Percentiles rank a stretch among this genome's conserved stretches.
These are phyloP conservation scores for Lepidurus apus DNA, from an alignment of 1,140 invertebrate species.

Conservation along the genomic window DNA sequence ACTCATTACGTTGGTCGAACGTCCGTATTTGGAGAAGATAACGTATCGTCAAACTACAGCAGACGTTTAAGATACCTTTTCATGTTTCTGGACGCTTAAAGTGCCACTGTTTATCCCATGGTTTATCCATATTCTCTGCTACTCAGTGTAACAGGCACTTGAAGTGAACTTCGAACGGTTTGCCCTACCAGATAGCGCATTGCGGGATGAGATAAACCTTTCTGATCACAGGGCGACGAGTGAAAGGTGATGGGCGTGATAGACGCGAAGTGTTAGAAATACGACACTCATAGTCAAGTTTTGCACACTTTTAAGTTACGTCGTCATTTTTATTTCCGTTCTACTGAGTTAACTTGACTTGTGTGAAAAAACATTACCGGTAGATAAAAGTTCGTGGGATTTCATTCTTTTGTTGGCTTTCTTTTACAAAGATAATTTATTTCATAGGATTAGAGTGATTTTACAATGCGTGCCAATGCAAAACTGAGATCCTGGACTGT, in stretches of 20 bases:
- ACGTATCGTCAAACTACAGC: background rate
- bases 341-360: no score
- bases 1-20: constrained; percentile 36
- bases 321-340: no score
- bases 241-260: background rate
- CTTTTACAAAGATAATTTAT: background rate
- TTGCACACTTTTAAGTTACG: no score
- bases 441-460: background rate
- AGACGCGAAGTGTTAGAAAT: no score
- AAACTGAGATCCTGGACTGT: background rate
- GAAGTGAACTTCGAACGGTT: background rate
- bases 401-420: background rate
- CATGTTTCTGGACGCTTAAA: constrained; percentile 25
- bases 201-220: background rate
- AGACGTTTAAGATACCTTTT: background rate
- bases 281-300: no score
- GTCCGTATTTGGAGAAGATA: background rate
- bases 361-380: no score
- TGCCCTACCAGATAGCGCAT: background rate
- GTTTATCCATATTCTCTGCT: constrained; percentile 38
- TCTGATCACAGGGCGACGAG: background rate
- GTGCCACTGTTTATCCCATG: background rate
- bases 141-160: constrained; percentile 11
- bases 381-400: background rate
- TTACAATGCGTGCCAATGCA: background rate